Percentiles rank a stretch among this genome's conserved stretches.
These are phyloP conservation scores for Scolanthus callimorphus DNA, from an alignment of 92 coral and sea anemone genomes.

Conservation along the genomic window DNA sequence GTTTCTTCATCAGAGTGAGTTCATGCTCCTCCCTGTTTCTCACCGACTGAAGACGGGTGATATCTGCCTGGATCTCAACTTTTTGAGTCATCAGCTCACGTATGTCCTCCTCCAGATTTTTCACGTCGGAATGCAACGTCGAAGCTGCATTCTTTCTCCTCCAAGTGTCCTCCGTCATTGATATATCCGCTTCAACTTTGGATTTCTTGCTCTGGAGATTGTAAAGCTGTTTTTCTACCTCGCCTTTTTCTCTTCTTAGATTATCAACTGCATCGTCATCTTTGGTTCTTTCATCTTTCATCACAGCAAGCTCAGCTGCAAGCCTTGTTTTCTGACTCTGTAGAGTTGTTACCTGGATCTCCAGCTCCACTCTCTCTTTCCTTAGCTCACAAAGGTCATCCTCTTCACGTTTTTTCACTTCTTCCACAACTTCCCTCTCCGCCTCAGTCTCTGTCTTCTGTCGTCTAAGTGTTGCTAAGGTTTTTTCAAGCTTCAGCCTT, in stretches of 20 bases:
- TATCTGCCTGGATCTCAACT: conserved; percentile 66
- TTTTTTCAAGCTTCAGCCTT: conserved; percentile 72
- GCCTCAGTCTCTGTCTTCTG: conserved; percentile 83
- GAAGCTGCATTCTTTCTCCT: conserved; percentile 35
- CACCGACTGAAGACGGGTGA: conserved; percentile 49
- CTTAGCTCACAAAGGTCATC: conserved; percentile 54
- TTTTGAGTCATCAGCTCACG: conserved; percentile 51
- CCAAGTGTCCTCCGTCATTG: conserved; percentile 58
- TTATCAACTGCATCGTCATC: conserved; percentile 47
- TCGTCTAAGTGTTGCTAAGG: conserved; percentile 53
- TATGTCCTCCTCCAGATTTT: conserved; percentile 50
- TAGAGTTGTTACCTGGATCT: conserved; percentile 51
- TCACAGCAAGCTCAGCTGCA: conserved; percentile 50
- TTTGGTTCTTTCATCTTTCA: conserved; percentile 41
- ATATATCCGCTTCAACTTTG: conserved; percentile 54
- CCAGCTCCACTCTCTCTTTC: conserved; percentile 73
- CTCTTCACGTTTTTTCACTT: conserved; percentile 66
- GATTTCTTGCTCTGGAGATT: conserved; percentile 65
- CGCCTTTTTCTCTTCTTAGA: conserved; percentile 61
- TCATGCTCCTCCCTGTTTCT: conserved; percentile 75
- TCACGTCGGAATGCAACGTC: conserved; percentile 39
- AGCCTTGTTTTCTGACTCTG: conserved; percentile 76
- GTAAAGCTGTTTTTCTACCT: conserved; percentile 57
- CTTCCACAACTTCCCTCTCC: conserved; percentile 57
- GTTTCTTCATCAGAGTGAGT: conserved; percentile 40